Evolutionary conservation across 2,113 vertebrate genomes (phyloP), one percentile per base, ranked within the genome.

Genomic region (Caretta caretta): DNA sequence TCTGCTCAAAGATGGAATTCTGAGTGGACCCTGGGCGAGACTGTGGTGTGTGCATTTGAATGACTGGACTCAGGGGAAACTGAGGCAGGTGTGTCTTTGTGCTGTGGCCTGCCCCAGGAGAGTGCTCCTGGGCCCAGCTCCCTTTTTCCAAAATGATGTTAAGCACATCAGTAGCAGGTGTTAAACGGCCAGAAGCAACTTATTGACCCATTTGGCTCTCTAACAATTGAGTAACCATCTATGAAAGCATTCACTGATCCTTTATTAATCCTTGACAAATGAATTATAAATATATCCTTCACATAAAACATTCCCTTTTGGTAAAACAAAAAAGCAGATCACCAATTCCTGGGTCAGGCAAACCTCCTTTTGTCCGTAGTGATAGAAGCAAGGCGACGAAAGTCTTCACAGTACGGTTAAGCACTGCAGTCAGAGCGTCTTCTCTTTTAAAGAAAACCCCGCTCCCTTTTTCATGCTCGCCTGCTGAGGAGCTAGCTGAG

Each of bases 381-480:
- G 86, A 76, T 38, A 78, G 90, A 69, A 46, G 10, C 13, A 80
- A 90, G 16, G 6, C 50, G 81, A 80, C 89, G 46, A 83, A 72
- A 90, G 79, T 25, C 46, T 29, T n/a, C 8, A 7, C 2, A 16
- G 50, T n/a, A 16, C 0, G 46, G 2, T 27, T 46, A 16, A 48
- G 75, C 48, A 91, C 90, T 80, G 50, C 10, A 93, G 93, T 87
- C 79, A 42, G 75, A 78, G 75, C 4, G 29, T 38, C n/a, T 69
- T 69, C 5, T 69, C n/a, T 38, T 72, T 38, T 76, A 48, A 46
- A 27, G 6, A 27, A 27, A 46, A 10, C 10, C 56, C 56, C 56
- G 1, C 22, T 24, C 7, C 9, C 8, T 59, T 29, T 13, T 31
- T 29, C 57, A 14, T 35, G 48, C 1, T 83, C 2, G 0, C 24